Conservation (phyloP, 2,888 invertebrate species). For the Dilophus febrilis region DNA sequence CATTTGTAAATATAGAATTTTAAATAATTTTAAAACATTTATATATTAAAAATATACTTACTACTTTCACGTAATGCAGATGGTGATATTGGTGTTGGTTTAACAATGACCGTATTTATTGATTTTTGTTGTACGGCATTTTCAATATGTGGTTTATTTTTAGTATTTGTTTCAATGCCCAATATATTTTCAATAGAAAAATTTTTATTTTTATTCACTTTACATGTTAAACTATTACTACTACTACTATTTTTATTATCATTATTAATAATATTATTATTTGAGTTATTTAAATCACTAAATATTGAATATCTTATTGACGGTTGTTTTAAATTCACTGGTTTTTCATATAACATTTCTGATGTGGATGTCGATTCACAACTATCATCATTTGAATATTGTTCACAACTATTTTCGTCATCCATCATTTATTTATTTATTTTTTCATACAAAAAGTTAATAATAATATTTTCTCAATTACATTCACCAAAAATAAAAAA, state of each 20-base stretch:
- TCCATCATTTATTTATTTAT: background rate
- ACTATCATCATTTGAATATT: constrained; percentile 3
- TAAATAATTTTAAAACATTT: background rate
- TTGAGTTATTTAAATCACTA: background rate
- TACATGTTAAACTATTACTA: background rate
- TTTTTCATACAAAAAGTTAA: too few relatives aligned
- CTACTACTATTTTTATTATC: background rate
- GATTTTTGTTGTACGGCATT: background rate
- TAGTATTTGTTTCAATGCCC: constrained; percentile 12
- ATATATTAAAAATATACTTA: constrained; percentile 11
- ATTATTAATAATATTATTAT: too few relatives aligned
- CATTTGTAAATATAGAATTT: background rate
- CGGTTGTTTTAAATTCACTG: constrained; percentile 3
- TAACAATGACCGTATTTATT: constrained; percentile 5
- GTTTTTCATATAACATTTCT: constrained; percentile 1
- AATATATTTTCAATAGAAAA: constrained; percentile 21
- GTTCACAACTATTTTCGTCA: background rate
- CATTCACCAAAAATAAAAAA: too few relatives aligned
- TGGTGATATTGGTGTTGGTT: constrained; percentile 11
- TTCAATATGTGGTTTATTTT: background rate
- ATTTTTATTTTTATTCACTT: constrained; percentile 12
- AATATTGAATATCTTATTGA: background rate
- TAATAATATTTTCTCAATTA: too few relatives aligned
- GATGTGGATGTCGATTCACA: background rate
- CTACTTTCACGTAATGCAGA: constrained; percentile 12